Percentiles rank a stretch among this genome's conserved stretches.
These are phyloP conservation scores for Corythaeola cristata DNA, from an alignment of 2,113 vertebrate genomes.

Conservation along the genomic window DNA sequence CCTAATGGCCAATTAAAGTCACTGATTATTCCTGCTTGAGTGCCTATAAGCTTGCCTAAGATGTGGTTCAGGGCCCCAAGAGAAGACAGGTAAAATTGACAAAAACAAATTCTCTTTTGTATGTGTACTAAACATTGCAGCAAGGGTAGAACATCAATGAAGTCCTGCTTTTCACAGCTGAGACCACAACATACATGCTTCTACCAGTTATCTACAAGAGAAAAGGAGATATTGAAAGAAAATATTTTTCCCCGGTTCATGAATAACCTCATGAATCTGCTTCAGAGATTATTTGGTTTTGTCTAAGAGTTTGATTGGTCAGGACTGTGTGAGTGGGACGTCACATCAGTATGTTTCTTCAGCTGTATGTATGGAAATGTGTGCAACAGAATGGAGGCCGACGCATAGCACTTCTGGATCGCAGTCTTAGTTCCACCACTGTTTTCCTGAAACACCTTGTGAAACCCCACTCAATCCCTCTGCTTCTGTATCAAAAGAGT, in stretches of 20 bases:
- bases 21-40: not conserved
- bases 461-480: not conserved
- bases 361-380: not conserved
- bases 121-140: not conserved
- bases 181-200: not conserved
- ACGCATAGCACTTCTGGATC: not conserved
- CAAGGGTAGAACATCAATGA: not conserved
- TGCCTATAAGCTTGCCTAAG: not conserved
- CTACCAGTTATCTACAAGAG: not conserved
- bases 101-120: not conserved
- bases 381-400: not conserved
- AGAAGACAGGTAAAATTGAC: not conserved
- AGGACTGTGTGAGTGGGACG: not conserved
- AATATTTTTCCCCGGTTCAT: not conserved
- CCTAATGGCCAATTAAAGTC: not conserved
- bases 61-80: not conserved
- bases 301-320: not conserved
- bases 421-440: not conserved
- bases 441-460: not conserved
- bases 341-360: not conserved
- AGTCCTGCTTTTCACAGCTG: not conserved
- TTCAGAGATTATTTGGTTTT: not conserved
- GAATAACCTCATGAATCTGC: not conserved
- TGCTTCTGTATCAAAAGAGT: not conserved
- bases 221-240: not conserved